Evolutionary conservation across 2,113 vertebrate species (phyloP).

Genomic region (Megatriorchis doriae): DNA sequence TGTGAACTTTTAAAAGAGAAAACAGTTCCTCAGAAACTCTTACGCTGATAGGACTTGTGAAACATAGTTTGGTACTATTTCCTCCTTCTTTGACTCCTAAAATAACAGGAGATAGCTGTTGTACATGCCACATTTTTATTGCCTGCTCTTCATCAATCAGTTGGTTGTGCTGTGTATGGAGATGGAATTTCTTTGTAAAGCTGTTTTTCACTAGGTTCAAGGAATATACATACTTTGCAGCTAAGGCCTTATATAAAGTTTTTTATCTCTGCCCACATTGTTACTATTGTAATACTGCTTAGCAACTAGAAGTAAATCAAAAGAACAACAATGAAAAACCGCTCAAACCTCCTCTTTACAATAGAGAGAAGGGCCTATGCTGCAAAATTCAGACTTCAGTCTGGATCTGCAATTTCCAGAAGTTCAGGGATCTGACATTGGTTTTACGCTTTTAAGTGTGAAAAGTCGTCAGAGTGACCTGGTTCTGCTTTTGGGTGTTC

Average conservation of each 20-base stretch:
- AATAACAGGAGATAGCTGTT: not conserved
- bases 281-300: slow-evolving; percentile 28
- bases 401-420: not conserved
- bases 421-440: not conserved
- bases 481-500: not conserved
- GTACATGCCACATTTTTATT: not conserved
- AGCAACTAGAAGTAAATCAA: slow-evolving; percentile 11
- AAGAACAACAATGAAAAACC: not conserved
- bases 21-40: not conserved
- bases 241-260: not conserved
- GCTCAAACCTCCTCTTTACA: not conserved
- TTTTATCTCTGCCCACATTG: not conserved
- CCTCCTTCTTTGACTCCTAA: not conserved
- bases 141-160: not conserved
- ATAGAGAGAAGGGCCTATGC: not conserved
- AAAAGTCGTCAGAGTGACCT: not conserved
- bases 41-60: not conserved
- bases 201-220: not conserved
- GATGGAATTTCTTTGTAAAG: not conserved
- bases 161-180: not conserved
- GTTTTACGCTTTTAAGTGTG: not conserved
- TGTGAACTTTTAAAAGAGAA: not conserved
- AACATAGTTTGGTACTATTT: not conserved
- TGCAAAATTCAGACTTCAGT: not conserved
- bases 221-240: not conserved